These are phyloP conservation scores for Mya arenaria DNA, from an alignment of 1,140 invertebrate genomes.

Conservation along the genomic window DNA sequence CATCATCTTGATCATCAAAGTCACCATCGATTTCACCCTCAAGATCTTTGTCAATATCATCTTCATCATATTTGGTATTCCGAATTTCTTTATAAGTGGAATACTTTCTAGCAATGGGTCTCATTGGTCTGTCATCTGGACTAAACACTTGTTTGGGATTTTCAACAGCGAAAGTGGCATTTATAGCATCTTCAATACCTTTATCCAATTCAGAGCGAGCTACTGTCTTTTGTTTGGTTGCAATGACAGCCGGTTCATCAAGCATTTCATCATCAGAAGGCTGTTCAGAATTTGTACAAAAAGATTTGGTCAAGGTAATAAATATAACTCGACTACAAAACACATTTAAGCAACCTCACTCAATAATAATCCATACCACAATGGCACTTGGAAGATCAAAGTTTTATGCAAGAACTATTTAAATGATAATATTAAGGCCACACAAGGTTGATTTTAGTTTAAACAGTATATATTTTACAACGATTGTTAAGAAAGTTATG, in stretches of 20 bases:
- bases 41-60: neutral
- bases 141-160: neutral
- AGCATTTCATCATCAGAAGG: no score
- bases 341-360: no score
- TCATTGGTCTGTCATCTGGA: neutral
- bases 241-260: no score
- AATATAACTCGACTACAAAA: neutral
- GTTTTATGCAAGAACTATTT: no score
- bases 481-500: no score
- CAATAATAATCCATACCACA: no score
- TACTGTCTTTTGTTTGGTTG: no score
- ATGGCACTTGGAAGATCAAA: no score
- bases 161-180: slow-evolving; percentile 18
- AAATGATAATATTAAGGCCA: no score
- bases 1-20: neutral
- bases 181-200: neutral
- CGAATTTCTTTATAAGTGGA: slow-evolving; percentile 21
- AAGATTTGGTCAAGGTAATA: neutral
- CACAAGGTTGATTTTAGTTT: no score
- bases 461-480: no score
- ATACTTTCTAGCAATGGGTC: slow-evolving; percentile 14
- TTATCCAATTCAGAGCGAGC: slow-evolving; percentile 20
- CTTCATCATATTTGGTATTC: neutral
- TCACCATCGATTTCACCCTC: neutral
- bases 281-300: slow-evolving; percentile 28